These are phyloP conservation scores for Aphelinus certus DNA, from an alignment of 1,140 invertebrate species.

Conservation along the genomic window DNA sequence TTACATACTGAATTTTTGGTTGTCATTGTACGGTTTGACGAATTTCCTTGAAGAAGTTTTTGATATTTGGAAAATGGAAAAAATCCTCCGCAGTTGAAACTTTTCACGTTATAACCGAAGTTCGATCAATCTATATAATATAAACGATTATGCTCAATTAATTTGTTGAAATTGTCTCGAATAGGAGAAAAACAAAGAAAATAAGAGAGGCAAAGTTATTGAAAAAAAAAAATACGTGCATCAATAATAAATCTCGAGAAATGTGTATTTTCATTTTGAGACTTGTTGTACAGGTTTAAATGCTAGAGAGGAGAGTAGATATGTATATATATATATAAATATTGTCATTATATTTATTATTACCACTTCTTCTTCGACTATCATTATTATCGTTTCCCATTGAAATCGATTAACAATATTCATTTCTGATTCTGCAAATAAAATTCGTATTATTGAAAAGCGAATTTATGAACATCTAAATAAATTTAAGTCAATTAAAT, in stretches of 20 bases:
- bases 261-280: constrained; percentile 38
- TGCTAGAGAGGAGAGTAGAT: constrained; percentile 23
- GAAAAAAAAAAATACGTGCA: constrained; percentile 10
- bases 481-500: constrained; percentile 34
- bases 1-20: background rate
- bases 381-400: background rate
- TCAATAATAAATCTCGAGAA: constrained; percentile 20
- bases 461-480: constrained; percentile 17
- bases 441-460: constrained; percentile 5
- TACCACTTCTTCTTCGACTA: background rate
- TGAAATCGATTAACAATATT: no score
- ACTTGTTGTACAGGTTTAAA: constrained; percentile 35
- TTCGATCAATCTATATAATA: constrained; percentile 33
- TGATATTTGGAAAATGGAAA: background rate
- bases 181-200: constrained; percentile 14
- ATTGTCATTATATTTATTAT: constrained; percentile 9
- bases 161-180: constrained; percentile 32
- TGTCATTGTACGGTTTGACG: background rate
- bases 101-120: constrained; percentile 31
- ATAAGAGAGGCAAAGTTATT: constrained; percentile 8
- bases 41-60: constrained; percentile 8
- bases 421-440: no score
- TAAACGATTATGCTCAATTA: constrained; percentile 27
- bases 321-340: constrained; percentile 11
- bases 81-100: constrained; percentile 15